Base-by-base conservation (phyloP, 2,797 vertebrate species). In the Danio tinwini region DNA sequence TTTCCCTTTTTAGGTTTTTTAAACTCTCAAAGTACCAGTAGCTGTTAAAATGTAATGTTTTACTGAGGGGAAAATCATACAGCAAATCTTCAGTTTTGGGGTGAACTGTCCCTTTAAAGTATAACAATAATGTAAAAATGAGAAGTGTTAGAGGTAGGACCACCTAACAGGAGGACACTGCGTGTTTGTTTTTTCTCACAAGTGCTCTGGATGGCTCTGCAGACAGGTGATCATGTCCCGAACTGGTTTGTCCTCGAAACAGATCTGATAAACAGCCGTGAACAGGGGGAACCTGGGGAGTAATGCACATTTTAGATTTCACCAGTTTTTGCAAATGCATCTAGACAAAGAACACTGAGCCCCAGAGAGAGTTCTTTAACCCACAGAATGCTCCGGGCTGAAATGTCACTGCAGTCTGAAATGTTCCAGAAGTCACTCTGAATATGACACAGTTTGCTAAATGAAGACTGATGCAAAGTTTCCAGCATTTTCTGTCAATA, bases 221-320 rank as follows among this genome's bases (percentile, higher is more conserved):
- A 98, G 92, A 83, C 95, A 98, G 73, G 94, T 92, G 79, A 97
- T 93, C 90, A 97, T 95, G 40, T 97, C 94, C 78, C 88, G 85
- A 63, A 97, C 94, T 0, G 95, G 94, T 78, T 88, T 94, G 56
- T 91, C 92, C 88, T 96, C 93, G 0, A 96, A 97, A 89, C 96
- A 98, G 89, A 97, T 96, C 87, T 93, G 93, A 88, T 96, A 96
- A 17, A 97, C 95, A 0, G 95, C 94, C 0, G 93, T 93, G 74
- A 97, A 97, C 17, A 98, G 88, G 0, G 96, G 96, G 76, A 97
- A 98, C 90, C 96, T 97, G 86, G 21, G 9, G 39, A 40, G 69
- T 4, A 64, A 74, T 45, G 8, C 0, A 50, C 29, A 70, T 77
- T 13, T 45, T 12, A 58, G 21, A 59, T 49, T n/a, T 59, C 62